phyloP scores from a whole-genome alignment of 2,888 invertebrate species.

The Nomada flava region DNA sequence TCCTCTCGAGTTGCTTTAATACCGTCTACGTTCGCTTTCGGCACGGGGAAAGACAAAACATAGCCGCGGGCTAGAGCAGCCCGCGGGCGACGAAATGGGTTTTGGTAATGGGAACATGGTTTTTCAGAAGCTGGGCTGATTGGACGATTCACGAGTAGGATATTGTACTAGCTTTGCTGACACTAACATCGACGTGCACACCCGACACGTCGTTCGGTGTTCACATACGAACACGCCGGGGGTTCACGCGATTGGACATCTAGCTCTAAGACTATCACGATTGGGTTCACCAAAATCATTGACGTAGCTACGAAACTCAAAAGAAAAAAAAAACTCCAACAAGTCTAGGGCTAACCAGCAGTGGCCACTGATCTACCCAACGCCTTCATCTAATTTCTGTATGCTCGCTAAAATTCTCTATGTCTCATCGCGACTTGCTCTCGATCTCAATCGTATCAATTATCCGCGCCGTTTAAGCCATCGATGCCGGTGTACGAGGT shows the following conservation, averaged over 20 bases:
- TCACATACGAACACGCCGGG: constrained; percentile 42
- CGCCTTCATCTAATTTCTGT: constrained; percentile 46
- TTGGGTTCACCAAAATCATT: constrained; percentile 62
- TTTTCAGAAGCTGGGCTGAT: constrained; percentile 68
- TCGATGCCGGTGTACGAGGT: too few relatives aligned
- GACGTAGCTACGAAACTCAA: constrained; percentile 67
- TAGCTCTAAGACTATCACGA: constrained; percentile 65
- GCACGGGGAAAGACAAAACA: not conserved
- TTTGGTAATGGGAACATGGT: constrained; percentile 24
- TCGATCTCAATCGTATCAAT: constrained; percentile 7
- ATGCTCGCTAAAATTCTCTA: constrained; percentile 39
- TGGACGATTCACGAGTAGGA: constrained; percentile 66
- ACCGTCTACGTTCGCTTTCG: not conserved
- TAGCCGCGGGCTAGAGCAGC: not conserved
- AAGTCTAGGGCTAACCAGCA: constrained; percentile 59
- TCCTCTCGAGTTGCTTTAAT: too few relatives aligned
- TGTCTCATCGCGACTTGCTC: not conserved
- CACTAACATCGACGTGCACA: constrained; percentile 64
- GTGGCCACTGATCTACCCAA: constrained; percentile 66
- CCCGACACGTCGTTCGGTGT: constrained; percentile 38
- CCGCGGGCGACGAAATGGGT: constrained; percentile 11
- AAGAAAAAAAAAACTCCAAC: constrained; percentile 62
- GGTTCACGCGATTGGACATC: constrained; percentile 55
- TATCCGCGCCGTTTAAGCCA: too few relatives aligned
- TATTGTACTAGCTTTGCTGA: constrained; percentile 64